phyloP scores from a whole-genome alignment of 2,888 invertebrate genomes.

The Xylocampa areola region DNA sequence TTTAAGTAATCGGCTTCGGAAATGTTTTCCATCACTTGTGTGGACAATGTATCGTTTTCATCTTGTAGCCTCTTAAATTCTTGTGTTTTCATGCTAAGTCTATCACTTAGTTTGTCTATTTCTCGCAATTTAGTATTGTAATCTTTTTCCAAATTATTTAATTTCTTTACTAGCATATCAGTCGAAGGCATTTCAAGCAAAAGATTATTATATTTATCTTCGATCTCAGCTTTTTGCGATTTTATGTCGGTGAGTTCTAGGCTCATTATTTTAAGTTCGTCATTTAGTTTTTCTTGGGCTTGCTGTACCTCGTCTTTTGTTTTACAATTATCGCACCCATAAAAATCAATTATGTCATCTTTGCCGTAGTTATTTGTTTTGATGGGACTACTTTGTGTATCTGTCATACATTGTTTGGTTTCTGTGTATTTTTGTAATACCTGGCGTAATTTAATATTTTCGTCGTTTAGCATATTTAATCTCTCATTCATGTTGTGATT shows the following conservation, averaged over 20 bases:
- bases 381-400: constrained; percentile 66
- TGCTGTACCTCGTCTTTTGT: constrained; percentile 48
- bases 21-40: constrained; percentile 89
- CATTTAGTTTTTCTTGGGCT: constrained; percentile 46
- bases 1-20: constrained; percentile 87
- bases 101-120: constrained; percentile 64
- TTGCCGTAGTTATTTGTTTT: constrained; percentile 49
- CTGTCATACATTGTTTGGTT: constrained; percentile 48
- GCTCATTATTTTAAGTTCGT: constrained; percentile 63
- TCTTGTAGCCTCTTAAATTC: constrained; percentile 79
- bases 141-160: constrained; percentile 72
- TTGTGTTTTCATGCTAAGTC: constrained; percentile 63
- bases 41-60: constrained; percentile 89
- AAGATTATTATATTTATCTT: constrained; percentile 73
- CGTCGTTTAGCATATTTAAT: constrained; percentile 66
- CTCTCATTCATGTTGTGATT: constrained; percentile 61
- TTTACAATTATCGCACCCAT: constrained; percentile 58
- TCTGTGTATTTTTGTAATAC: constrained; percentile 59
- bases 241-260: constrained; percentile 64
- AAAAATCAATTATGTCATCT: constrained; percentile 6
- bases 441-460: constrained; percentile 70
- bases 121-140: constrained; percentile 65
- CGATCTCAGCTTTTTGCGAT: constrained; percentile 68
- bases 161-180: constrained; percentile 71
- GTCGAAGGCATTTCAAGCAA: constrained; percentile 71